Percentiles rank a stretch among this genome's conserved stretches.
phyloP scores from a whole-genome alignment of 2,797 vertebrate species.

The Phoxinus dragarum region DNA sequence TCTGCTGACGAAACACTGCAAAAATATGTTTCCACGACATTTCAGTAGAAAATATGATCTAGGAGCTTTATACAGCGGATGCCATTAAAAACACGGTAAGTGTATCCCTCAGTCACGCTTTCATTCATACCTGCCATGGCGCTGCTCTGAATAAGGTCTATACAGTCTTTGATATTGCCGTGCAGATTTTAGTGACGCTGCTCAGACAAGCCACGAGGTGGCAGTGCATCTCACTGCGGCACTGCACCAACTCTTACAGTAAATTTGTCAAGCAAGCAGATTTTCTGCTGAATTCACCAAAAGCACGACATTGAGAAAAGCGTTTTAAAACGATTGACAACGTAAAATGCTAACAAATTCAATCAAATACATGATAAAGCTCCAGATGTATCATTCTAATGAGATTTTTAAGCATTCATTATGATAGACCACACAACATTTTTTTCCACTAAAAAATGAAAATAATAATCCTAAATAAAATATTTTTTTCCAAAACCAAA shows the following conservation, averaged over 20 bases:
- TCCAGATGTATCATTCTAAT: background rate
- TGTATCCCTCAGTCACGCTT: background rate
- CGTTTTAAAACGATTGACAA: background rate
- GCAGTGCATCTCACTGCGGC: slow-evolving; percentile 74
- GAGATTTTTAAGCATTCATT: background rate
- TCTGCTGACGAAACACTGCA: background rate
- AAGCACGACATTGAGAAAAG: slow-evolving; percentile 34
- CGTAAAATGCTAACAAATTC: background rate
- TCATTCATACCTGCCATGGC: background rate
- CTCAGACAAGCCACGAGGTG: slow-evolving; percentile 60
- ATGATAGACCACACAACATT: background rate
- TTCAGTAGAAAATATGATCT: no score
- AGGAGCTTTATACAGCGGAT: no score
- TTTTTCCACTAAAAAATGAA: background rate
- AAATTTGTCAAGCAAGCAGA: slow-evolving; percentile 82
- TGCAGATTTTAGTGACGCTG: slow-evolving; percentile 39
- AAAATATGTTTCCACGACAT: background rate
- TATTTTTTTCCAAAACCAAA: background rate
- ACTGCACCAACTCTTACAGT: slow-evolving; percentile 79
- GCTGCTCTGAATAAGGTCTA: background rate
- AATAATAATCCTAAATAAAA: background rate
- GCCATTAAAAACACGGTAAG: no score
- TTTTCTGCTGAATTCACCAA: slow-evolving; percentile 80
- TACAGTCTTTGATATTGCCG: background rate
- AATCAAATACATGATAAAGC: background rate